These are phyloP conservation scores for Frankliniella intonsa DNA, from an alignment of 2,888 invertebrate genomes.

Conservation along the genomic window DNA sequence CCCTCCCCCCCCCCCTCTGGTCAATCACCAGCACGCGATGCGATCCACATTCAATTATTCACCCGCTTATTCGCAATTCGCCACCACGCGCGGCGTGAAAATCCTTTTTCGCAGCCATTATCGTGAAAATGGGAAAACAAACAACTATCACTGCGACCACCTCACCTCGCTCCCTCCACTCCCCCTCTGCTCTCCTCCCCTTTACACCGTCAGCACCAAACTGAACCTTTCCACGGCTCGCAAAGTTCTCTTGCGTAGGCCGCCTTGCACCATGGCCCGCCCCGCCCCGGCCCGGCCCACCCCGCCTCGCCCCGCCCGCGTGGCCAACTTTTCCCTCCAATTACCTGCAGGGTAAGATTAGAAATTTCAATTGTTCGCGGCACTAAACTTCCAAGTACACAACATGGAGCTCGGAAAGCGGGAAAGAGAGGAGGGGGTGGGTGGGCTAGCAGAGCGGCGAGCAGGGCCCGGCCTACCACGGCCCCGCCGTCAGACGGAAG, in stretches of 20 bases:
- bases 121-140: background rate
- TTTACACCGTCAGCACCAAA: too few relatives aligned
- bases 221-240: too few relatives aligned
- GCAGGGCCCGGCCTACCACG: background rate
- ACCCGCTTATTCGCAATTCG: too few relatives aligned
- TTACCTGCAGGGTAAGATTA: constrained; percentile 16
- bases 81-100: too few relatives aligned
- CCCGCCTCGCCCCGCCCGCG: background rate
- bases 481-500: background rate
- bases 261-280: background rate
- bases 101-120: background rate
- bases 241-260: too few relatives aligned
- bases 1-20: too few relatives aligned
- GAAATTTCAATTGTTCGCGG: constrained; percentile 23
- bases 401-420: background rate
- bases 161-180: background rate
- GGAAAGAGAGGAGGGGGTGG: background rate
- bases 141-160: background rate
- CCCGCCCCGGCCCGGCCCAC: background rate
- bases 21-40: too few relatives aligned
- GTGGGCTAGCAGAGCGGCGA: background rate
- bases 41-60: too few relatives aligned
- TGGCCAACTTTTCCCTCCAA: constrained; percentile 9
- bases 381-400: constrained; percentile 18
- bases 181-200: too few relatives aligned